These are phyloP conservation scores for Autographa pulchrina DNA, from an alignment of 2,888 invertebrate genomes.

Conservation along the genomic window DNA sequence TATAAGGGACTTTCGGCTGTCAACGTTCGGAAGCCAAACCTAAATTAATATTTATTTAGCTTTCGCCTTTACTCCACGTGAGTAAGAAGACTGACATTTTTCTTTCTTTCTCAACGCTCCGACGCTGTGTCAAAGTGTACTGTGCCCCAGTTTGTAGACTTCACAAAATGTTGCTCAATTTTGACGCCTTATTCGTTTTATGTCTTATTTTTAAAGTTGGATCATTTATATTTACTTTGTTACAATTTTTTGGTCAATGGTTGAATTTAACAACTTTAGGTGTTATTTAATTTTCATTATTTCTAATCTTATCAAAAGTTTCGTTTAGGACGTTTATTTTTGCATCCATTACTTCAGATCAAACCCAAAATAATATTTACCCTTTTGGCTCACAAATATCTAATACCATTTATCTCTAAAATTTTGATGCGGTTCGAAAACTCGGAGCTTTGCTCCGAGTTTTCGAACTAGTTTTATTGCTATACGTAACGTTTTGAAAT, in stretches of 20 bases:
- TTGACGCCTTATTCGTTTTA: not conserved
- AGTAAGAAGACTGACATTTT: constrained; percentile 20
- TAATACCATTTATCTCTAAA: constrained; percentile 38
- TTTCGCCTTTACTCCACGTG: not conserved
- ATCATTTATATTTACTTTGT: too few relatives aligned
- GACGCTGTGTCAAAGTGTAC: not conserved
- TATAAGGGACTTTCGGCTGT: not conserved
- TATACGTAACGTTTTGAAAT: constrained; percentile 43
- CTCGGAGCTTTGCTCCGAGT: constrained; percentile 43
- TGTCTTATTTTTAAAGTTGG: too few relatives aligned
- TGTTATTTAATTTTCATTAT: too few relatives aligned
- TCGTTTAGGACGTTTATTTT: too few relatives aligned
- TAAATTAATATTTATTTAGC: constrained; percentile 27
- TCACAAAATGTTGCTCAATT: not conserved
- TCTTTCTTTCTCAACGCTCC: constrained; percentile 10
- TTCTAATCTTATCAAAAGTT: too few relatives aligned
- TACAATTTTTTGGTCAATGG: too few relatives aligned
- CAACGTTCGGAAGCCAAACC: not conserved
- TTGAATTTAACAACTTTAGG: too few relatives aligned
- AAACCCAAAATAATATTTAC: constrained; percentile 14
- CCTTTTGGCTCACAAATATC: constrained; percentile 21
- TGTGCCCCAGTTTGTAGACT: not conserved
- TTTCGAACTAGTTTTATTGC: constrained; percentile 50
- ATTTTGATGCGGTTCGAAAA: constrained; percentile 44
- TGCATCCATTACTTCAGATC: too few relatives aligned